These are phyloP conservation scores for Hydriomena furcata DNA, from an alignment of 2,888 invertebrate genomes.

Conservation along the genomic window DNA sequence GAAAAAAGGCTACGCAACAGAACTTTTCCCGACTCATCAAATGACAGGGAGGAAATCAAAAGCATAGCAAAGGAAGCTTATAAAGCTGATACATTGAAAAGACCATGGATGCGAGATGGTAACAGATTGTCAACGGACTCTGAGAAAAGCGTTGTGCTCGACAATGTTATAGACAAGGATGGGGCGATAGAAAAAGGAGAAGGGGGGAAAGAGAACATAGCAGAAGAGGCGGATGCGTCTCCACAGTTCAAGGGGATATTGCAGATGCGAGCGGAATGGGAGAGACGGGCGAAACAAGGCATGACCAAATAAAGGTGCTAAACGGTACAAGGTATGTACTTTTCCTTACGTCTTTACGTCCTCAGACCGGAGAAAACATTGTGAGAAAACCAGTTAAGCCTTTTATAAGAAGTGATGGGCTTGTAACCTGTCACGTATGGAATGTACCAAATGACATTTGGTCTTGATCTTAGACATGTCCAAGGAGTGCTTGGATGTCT, in stretches of 20 bases:
- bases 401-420: too few species aligned
- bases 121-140: conserved; percentile 64
- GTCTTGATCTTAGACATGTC: too few species aligned
- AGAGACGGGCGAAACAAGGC: conserved; percentile 88
- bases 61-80: conserved; percentile 72
- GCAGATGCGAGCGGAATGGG: conserved; percentile 91
- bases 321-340: conserved; percentile 49
- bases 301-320: conserved; percentile 85
- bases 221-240: conserved; percentile 66
- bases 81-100: conserved; percentile 75
- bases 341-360: too few species aligned
- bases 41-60: conserved; percentile 75
- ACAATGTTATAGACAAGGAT: conserved; percentile 73
- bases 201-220: conserved; percentile 59
- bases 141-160: conserved; percentile 70
- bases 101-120: conserved; percentile 73
- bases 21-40: conserved; percentile 77
- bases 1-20: conserved; percentile 76
- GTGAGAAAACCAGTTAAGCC: too few species aligned
- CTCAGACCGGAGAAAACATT: too few species aligned
- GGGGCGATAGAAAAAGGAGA: conserved; percentile 62
- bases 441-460: too few species aligned
- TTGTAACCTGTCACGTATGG: too few species aligned
- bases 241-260: conserved; percentile 88
- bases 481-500: too few species aligned